A percentile compares a stretch with the other conserved stretches of the same genome.
These are phyloP conservation scores for Drosophila putrida DNA, from an alignment of 2,888 invertebrate species.

Conservation along the genomic window DNA sequence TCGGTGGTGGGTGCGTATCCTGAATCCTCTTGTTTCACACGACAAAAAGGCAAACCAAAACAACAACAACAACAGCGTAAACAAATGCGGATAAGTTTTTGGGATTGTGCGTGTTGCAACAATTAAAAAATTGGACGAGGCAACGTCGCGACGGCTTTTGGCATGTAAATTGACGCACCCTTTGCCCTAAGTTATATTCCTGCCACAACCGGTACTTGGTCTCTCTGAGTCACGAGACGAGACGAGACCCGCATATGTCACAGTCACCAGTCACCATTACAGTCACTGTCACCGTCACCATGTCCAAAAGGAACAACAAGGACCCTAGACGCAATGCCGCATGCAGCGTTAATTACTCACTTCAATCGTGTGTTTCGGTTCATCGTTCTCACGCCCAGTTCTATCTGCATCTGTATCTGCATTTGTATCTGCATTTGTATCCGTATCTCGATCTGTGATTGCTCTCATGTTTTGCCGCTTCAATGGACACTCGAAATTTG, in stretches of 20 bases:
- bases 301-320: conserved; percentile 65
- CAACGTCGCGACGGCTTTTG: conserved; percentile 33
- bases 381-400: conserved; percentile 62
- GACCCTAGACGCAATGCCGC: conserved; percentile 74
- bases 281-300: conserved; percentile 12
- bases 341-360: conserved; percentile 80
- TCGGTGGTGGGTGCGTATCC: conserved; percentile 58
- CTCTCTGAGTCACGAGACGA: conserved; percentile 58
- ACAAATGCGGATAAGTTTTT: conserved; percentile 50
- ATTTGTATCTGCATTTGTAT: conserved; percentile 50
- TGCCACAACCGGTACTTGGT: conserved; percentile 36
- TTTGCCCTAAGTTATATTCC: conserved; percentile 27
- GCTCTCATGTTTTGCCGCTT: conserved; percentile 80
- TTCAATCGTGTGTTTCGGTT: conserved; percentile 59
- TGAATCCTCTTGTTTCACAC: conserved; percentile 67
- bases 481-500: conserved; percentile 72
- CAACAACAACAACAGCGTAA: conserved; percentile 72
- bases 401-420: conserved; percentile 49
- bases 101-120: conserved; percentile 75
- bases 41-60: conserved; percentile 69
- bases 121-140: conserved; percentile 69
- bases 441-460: conserved; percentile 75
- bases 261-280: conserved; percentile 48
- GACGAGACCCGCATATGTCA: conserved; percentile 79
- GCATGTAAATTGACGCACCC: conserved; percentile 77